Evolutionary conservation across 30 jellyfish, hydroid and myxozoan genomes (phyloP), one percentile per base, ranked within the genome.

Genomic region (Hydra vulgaris): DNA sequence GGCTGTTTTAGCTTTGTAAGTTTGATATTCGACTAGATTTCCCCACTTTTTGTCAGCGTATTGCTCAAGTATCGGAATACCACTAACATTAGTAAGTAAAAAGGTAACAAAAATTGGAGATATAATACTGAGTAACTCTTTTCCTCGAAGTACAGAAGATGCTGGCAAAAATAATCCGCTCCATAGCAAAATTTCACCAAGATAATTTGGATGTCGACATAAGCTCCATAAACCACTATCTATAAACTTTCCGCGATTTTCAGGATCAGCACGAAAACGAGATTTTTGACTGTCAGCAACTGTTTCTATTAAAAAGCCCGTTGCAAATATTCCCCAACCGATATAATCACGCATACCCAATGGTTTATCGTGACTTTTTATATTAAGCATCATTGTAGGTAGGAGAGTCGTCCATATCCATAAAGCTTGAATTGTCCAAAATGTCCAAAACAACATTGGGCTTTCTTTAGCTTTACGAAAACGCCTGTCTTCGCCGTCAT

Each of bases 171-270:
- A 91, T 20, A 86, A 71, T 20, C 97, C 97, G 25, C 75, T 19
- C 97, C 97, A 91, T 81, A 86, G 67, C 85, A 88, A 12, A 78
- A 91, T 86, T 76, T 91, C 97, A n/a, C 97, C 97, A 1, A 91
- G 80, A 77, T 91, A 91, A 73, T 91, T 91, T 18, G 97, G 97
- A 71, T 91, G 97, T 40, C 97, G 94, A 18, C 94, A 91, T 1
- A 86, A 26, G 27, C 92, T 72, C 97, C 97, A 91, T 1, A 91
- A 88, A 61, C 97, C 97, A 12, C 87, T 74, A 12, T 78, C 53
- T 70, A 91, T 77, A 88, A 95, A 91, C 81, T 86, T 91, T n/a
- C 95, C 96, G 25, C 77, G 85, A 84, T 91, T 91, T 16, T 68
- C 89, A 3, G 96, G 96, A 23, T 83, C 71, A 15, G 85, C 26